Base-by-base conservation (phyloP, 1,140 invertebrate genomes). In the Grapholita molesta region DNA sequence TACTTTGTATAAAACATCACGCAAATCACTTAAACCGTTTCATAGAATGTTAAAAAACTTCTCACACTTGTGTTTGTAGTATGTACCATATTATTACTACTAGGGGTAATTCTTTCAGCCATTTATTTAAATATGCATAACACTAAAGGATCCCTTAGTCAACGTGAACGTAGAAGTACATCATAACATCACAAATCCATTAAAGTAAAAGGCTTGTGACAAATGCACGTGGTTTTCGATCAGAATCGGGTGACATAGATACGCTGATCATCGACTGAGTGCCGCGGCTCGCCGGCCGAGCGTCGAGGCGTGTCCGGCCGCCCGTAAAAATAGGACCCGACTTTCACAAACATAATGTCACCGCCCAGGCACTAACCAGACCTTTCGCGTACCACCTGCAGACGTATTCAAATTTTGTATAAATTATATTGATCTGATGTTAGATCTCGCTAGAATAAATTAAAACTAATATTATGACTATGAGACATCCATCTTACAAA, bases 231-330 rank as follows among this genome's bases (percentile, higher is more conserved):
- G 25, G 71, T 80, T 75, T 75, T 75, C 78, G 68, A 75, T 78
- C 77, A 65, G 71, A 70, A 78, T 71, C 68, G 69, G 32, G 74
- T 48, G 42, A 48, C 72, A 82, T 80, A 80, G 79, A 84, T 82
- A 83, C 72, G 70, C 78, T 79, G 82, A 84, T 87, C 79, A 81
- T 81, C 69, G 64, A 61, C 53, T 65, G 32, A 64, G 65, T 64
- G 66, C 52, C 21, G 70, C 64, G 32, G 64, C 68, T 70, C 68
- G 48, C 12, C 24, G 7, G 24, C 64, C 64, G 68, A 78, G 76
- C 76, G 73, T 66, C 66, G 69, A 69, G 76, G 80, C 76, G 80
- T 75, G 78, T 70, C 77, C 48, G 57, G 66, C 72, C 75, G 73
- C 70, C 74, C 76, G 77, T 78, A 76, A 75, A 72, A 74, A 75